A percentile compares a stretch with the other conserved stretches of the same genome.
Evolutionary conservation across 2,113 vertebrate genomes (phyloP).

Genomic region (Excalfactoria chinensis): DNA sequence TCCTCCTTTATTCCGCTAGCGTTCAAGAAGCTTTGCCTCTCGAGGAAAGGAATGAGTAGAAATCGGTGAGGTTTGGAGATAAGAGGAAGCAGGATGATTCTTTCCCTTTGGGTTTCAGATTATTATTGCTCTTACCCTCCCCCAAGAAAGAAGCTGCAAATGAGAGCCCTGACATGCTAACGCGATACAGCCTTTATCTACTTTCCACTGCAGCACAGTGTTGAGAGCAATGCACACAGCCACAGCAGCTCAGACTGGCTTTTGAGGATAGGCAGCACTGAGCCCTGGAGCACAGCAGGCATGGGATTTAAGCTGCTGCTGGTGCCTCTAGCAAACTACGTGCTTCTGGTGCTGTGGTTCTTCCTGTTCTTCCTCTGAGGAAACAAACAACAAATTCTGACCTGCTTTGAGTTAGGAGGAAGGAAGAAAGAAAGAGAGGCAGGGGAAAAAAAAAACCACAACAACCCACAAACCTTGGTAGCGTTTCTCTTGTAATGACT

Average conservation of each 20-base stretch:
- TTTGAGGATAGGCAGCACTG: neutral
- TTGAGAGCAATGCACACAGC: rapidly evolving
- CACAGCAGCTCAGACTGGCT: neutral
- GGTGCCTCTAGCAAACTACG: neutral
- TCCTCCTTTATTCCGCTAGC: neutral
- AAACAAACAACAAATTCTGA: neutral
- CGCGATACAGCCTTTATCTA: neutral
- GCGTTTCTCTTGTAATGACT: neutral
- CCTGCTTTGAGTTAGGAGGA: neutral
- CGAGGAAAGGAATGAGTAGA: neutral
- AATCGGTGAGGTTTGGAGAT: neutral
- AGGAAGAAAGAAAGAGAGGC: neutral
- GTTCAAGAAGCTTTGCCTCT: neutral
- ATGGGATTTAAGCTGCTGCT: neutral
- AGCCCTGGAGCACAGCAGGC: neutral
- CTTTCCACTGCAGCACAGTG: neutral
- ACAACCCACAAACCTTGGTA: neutral
- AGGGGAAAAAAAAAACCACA: neutral
- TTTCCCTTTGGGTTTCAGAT: neutral
- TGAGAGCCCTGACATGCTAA: neutral
- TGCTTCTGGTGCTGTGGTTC: neutral
- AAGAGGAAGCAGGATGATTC: neutral
- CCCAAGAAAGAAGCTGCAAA: neutral
- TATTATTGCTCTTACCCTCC: neutral
- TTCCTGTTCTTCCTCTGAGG: neutral